phyloP scores from a whole-genome alignment of 2,888 invertebrate species.

The Malthinus seriepunctatus region DNA sequence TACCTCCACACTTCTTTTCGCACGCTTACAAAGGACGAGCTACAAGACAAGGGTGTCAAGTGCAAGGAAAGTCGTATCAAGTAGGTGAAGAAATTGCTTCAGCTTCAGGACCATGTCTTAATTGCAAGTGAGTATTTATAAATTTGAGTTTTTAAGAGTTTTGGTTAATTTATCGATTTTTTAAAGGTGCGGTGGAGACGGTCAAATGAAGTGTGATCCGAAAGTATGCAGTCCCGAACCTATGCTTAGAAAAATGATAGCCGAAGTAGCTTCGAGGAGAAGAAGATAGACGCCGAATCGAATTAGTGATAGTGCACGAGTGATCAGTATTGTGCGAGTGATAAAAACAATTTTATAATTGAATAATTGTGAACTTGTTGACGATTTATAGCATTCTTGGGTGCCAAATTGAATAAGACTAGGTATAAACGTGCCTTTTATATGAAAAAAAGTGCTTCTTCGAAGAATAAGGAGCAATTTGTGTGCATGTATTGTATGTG shows the following conservation, averaged over 20 bases:
- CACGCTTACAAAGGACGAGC: slow-evolving; percentile 79
- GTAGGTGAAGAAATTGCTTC: slow-evolving; percentile 84
- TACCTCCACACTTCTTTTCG: slow-evolving; percentile 82
- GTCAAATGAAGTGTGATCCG: slow-evolving; percentile 94
- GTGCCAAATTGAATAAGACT: slow-evolving; percentile 55
- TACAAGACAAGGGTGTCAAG: slow-evolving; percentile 79
- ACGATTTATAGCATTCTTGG: slow-evolving; percentile 51
- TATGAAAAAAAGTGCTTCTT: slow-evolving; percentile 24
- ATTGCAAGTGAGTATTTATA: slow-evolving; percentile 83
- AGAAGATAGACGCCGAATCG: slow-evolving; percentile 62
- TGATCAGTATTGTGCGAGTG: slow-evolving; percentile 49
- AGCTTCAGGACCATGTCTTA: slow-evolving; percentile 90
- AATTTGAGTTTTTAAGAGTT: slow-evolving; percentile 7
- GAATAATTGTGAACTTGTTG: slow-evolving; percentile 46
- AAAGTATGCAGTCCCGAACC: slow-evolving; percentile 88
- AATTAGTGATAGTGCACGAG: slow-evolving; percentile 47
- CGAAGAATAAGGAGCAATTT: slow-evolving; percentile 20
- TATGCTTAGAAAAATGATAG: slow-evolving; percentile 88
- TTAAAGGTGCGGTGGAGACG: slow-evolving; percentile 86
- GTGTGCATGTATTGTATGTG: slow-evolving; percentile 27
- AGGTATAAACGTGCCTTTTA: slow-evolving; percentile 52
- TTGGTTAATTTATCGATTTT: slow-evolving; percentile 22
- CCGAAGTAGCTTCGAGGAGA: slow-evolving; percentile 74
- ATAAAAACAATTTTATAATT: slow-evolving; percentile 50
- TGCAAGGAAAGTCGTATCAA: slow-evolving; percentile 81